Conservation (phyloP, 2,113 vertebrate species). For the Peromyscus leucopus region DNA sequence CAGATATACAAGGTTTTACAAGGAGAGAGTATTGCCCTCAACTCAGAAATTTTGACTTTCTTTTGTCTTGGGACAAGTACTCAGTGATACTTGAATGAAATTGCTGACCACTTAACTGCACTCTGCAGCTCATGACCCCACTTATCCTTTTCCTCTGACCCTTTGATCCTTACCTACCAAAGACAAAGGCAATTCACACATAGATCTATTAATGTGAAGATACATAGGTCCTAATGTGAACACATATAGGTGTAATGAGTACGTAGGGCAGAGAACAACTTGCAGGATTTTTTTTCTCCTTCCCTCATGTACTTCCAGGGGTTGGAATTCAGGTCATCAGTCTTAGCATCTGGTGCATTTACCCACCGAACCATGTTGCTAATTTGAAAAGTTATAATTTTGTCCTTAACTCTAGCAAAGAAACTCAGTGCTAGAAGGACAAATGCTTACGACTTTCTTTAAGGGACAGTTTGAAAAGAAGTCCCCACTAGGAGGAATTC, state of each 20-base stretch:
- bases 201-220: not conserved
- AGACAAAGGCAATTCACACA: not conserved
- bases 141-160: not conserved
- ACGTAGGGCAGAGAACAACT: not conserved
- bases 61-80: constrained; percentile 19
- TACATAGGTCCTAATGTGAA: not conserved
- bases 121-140: not conserved
- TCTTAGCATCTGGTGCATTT: not conserved
- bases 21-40: constrained; percentile 31
- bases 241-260: not conserved
- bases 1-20: not conserved
- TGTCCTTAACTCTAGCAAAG: not conserved
- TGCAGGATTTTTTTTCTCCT: not conserved
- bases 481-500: not conserved
- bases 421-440: not conserved
- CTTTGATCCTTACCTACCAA: not conserved
- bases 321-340: not conserved
- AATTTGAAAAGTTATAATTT: not conserved
- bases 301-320: not conserved
- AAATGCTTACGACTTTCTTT: not conserved
- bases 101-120: not conserved
- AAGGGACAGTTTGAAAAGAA: not conserved
- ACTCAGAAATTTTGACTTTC: not conserved
- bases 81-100: not conserved
- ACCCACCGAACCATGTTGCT: not conserved